Conservation (phyloP, 2,113 vertebrate genomes). For the Anhinga rufa region DNA sequence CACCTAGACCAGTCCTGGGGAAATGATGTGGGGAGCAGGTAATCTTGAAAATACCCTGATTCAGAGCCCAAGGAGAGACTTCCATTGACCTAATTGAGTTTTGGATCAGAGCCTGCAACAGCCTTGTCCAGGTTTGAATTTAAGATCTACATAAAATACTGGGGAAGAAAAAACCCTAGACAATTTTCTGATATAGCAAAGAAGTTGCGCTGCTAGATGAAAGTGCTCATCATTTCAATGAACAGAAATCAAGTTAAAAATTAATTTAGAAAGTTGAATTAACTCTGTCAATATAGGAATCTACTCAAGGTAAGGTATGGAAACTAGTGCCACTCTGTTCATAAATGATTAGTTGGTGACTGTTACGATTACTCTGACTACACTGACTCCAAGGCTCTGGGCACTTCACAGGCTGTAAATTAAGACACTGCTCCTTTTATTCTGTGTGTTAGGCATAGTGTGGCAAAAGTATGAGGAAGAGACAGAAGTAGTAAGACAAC, state of each 20-base stretch:
- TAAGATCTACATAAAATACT: background rate
- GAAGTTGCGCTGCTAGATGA: background rate
- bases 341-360: background rate
- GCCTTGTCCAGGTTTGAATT: background rate
- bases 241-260: slow-evolving; percentile 9
- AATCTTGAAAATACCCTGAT: background rate
- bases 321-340: background rate
- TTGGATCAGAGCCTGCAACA: background rate
- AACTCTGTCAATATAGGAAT: background rate
- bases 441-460: background rate
- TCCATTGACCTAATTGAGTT: background rate
- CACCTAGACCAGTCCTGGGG: background rate
- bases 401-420: background rate
- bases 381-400: background rate
- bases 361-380: background rate
- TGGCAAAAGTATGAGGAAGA: background rate
- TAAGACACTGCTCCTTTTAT: background rate
- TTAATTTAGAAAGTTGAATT: background rate
- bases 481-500: background rate
- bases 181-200: background rate
- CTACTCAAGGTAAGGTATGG: background rate
- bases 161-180: background rate
- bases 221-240: background rate
- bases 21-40: background rate
- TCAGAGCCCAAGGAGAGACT: background rate